A percentile compares a stretch with the other conserved stretches of the same genome.
Evolutionary conservation across 1,140 invertebrate species (phyloP).

Genomic region (Aricia agestis): DNA sequence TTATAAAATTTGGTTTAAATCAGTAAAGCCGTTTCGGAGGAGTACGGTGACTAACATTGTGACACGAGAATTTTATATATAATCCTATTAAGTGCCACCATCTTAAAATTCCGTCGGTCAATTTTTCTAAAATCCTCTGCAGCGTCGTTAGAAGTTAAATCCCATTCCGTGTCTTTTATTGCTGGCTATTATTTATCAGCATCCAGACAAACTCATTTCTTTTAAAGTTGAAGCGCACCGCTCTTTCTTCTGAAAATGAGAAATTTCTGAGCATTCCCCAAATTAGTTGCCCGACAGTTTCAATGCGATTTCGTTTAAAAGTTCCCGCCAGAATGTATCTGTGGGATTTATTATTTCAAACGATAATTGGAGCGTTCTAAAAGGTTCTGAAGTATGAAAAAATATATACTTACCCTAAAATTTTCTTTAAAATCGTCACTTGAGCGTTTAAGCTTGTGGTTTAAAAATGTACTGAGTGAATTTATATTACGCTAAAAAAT

Average conservation of each 20-base stretch:
- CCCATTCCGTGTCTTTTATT: slow-evolving; percentile 24
- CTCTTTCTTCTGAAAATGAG: slow-evolving; percentile 17
- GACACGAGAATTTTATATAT: neutral
- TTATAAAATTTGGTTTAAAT: too few species aligned
- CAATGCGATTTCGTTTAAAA: slow-evolving; percentile 8
- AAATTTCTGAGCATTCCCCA: slow-evolving; percentile 19
- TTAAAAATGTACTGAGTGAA: too few species aligned
- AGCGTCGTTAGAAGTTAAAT: slow-evolving; percentile 13
- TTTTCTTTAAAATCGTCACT: too few species aligned
- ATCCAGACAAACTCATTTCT: slow-evolving; percentile 25
- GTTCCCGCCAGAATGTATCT: neutral
- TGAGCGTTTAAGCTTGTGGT: too few species aligned
- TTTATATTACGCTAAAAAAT: too few species aligned
- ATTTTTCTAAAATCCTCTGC: slow-evolving; percentile 20
- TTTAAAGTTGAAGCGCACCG: slow-evolving; percentile 19
- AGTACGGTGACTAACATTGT: too few species aligned
- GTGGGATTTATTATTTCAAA: neutral
- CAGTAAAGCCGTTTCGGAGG: too few species aligned
- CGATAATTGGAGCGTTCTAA: neutral
- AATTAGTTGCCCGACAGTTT: slow-evolving; percentile 9
- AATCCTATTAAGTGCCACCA: neutral
- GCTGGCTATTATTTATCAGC: slow-evolving; percentile 22
- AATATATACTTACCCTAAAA: too few species aligned
- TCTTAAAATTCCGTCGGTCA: neutral
- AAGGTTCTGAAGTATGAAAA: neutral